Evolutionary conservation across 2,113 vertebrate species (phyloP), one percentile per base, ranked within the genome.

Genomic region (Xenopus laevis): DNA sequence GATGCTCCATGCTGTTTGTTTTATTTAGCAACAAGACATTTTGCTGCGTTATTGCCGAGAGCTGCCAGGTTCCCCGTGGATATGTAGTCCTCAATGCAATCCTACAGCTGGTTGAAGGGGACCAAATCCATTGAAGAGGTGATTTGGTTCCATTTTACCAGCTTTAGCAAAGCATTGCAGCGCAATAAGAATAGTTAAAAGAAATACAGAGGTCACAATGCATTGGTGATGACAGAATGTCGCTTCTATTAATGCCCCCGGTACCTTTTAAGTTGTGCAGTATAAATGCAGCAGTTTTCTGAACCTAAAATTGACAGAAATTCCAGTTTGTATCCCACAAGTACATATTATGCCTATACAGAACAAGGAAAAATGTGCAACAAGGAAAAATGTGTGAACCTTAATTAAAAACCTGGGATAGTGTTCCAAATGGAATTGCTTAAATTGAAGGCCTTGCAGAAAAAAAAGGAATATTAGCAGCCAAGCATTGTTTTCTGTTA

Each of bases 81-180:
- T 23, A 40, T 70, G 91, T 85, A 84, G 91, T 87, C 80, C 88
- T 92, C 91, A 93, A 92, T 91, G 89, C 91, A 91, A 89, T 91
- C 90, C 91, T 91, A 91, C 89, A 93, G 91, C 91, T 93, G 91
- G 91, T 92, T 93, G 91, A 92, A 93, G 91, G 91, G 91, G 91
- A 93, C 91, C 91, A 93, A 93, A 93, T 93, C 91, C 91, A 91
- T 92, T 88, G 83, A 89, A 89, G 5, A 90, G 86, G 16, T 83
- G 90, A 92, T 90, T 91, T 92, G 90, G 89, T 91, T 92, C 90
- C 90, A 91, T 91, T 92, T 91, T 91, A 92, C 90, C 90, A 91
- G 90, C 90, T 92, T 84, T 87, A 92, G 89, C 89, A 91, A 90
- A 91, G 88, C 88, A 91, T 91, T 89, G 87, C 74, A 70, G 58